These are phyloP conservation scores for Aptenodytes patagonicus DNA, from an alignment of 2,113 vertebrate species.

Conservation along the genomic window DNA sequence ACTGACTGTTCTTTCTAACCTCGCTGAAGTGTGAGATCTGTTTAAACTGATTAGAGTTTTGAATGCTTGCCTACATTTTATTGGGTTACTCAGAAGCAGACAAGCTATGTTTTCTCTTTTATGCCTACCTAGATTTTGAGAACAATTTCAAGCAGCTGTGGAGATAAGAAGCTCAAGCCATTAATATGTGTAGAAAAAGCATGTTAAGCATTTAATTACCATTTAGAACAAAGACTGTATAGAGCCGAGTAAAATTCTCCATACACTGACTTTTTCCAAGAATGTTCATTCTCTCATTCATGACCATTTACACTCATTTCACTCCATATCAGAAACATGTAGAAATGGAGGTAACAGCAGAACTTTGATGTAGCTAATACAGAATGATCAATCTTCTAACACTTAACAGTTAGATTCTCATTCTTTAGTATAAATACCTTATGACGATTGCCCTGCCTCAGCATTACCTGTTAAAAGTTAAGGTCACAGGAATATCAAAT, in stretches of 20 bases:
- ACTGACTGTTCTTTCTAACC: neutral
- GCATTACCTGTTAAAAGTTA: neutral
- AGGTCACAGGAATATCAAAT: neutral
- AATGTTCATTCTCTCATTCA: slow-evolving; percentile 6
- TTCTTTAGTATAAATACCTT: neutral
- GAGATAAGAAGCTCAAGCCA: neutral
- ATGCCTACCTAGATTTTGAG: slow-evolving; percentile 42
- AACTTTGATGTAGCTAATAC: neutral
- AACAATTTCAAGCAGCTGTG: neutral
- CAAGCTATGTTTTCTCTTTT: slow-evolving; percentile 4
- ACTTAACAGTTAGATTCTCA: neutral
- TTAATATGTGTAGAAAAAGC: neutral
- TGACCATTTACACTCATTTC: neutral
- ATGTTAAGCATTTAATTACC: slow-evolving; percentile 32
- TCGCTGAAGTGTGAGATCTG: neutral
- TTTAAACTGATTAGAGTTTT: slow-evolving; percentile 33
- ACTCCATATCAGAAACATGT: neutral
- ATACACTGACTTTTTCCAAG: neutral
- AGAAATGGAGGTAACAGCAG: neutral
- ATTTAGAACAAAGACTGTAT: neutral
- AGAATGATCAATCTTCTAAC: neutral
- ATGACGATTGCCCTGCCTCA: neutral
- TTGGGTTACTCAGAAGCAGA: neutral
- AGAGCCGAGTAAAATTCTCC: neutral
- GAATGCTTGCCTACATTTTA: slow-evolving; percentile 4